Percentiles rank a stretch among this genome's conserved stretches.
phyloP scores from a whole-genome alignment of 2,888 invertebrate genomes.

The Lydus trimaculatus region DNA sequence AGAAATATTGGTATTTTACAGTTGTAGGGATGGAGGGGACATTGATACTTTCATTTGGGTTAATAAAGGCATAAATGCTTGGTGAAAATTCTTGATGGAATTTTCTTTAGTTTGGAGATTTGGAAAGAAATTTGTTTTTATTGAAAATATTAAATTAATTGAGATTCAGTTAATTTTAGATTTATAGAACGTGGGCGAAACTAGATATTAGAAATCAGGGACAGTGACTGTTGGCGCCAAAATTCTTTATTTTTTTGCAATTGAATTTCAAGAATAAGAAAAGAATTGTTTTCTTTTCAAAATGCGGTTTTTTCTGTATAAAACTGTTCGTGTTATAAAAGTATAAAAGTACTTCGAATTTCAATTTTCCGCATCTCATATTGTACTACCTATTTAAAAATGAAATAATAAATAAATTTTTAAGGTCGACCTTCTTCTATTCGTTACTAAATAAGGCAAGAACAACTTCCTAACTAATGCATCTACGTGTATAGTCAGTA shows the following conservation, averaged over 20 bases:
- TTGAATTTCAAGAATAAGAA: not conserved
- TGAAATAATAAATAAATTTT: not conserved
- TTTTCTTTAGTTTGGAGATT: too few species aligned
- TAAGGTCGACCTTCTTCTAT: conserved; percentile 25
- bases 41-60: conserved; percentile 27
- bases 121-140: not conserved
- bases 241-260: not conserved
- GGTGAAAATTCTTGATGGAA: not conserved
- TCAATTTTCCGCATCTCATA: not conserved
- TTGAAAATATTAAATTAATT: not conserved
- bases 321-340: not conserved
- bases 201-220: not conserved
- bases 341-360: not conserved
- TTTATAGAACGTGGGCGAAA: conserved; percentile 8
- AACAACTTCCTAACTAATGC: conserved; percentile 33
- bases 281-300: not conserved
- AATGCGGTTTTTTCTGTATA: too few species aligned
- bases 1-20: conserved; percentile 35
- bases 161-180: not conserved
- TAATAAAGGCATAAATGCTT: not conserved
- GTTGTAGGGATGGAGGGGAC: too few species aligned
- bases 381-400: not conserved
- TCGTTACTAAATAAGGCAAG: conserved; percentile 35
- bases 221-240: conserved; percentile 8
- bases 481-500: conserved; percentile 28